Base-by-base conservation (phyloP, 1,140 invertebrate species). In the Ceratosolen solmsi region DNA sequence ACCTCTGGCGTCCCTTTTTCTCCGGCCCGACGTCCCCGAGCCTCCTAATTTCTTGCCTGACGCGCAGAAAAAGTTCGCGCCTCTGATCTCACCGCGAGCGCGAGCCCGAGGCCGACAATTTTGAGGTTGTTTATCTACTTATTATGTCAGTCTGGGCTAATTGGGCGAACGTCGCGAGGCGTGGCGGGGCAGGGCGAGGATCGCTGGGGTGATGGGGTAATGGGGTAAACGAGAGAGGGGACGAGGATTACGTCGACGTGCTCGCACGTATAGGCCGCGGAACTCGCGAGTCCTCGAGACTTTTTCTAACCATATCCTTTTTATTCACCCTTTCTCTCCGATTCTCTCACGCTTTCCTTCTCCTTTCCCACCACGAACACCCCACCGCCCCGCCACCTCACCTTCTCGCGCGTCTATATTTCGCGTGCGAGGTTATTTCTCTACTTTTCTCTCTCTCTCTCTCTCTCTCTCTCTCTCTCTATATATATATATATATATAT, bases 361-460 rank as follows among this genome's bases (percentile, higher is more conserved):
- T 7, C 36, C 20, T 41, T n/a, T 49, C 15, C 9, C 41, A 13
- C 25, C 51, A 8, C n/a, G 9, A 33, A 7, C n/a, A n/a, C n/a
- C n/a, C n/a, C n/a, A n/a, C n/a, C n/a, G n/a, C n/a, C n/a, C n/a
- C n/a, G 3, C 1, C 41, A 4, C 0, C 25, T 27, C 25, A 15
- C 27, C 58, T 84, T 84, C 85, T 85, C 82, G 73, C 83, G 86
- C 87, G 86, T 85, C 87, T 79, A 89, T 87, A 88, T 88, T 87
- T 87, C 83, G 54, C 54, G 56, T 27, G 17, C 58, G 27, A 36
- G 75, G 22, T 75, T 49, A 73, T 75, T 36, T 20, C 49, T 38
- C 54, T 17, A n/a, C 36, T 38, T 63, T 4, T 17, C 65, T 22
- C 70, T 22, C 30, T 54, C 20, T 36, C 15, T 15, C 73, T 38